phyloP scores from a whole-genome alignment of 2,113 vertebrate genomes.

The Nycticebus coucang region DNA sequence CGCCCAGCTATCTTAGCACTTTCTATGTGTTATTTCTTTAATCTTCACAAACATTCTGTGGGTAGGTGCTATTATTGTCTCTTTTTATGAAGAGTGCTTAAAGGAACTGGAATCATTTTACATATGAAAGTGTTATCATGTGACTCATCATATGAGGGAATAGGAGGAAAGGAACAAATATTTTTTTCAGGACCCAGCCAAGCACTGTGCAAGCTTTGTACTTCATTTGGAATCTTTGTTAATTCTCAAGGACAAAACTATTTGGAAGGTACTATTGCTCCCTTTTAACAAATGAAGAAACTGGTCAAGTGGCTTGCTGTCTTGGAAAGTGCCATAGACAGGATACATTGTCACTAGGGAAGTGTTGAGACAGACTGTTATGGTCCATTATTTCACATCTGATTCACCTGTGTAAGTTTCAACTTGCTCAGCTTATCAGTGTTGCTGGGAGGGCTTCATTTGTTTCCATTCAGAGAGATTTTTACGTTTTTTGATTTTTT shows the following conservation, averaged over 20 bases:
- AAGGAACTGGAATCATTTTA: not conserved
- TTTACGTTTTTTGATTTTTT: too few relatives aligned
- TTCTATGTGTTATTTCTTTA: not conserved
- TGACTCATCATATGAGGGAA: not conserved
- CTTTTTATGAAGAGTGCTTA: not conserved
- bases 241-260: not conserved
- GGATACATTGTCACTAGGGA: not conserved
- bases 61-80: not conserved
- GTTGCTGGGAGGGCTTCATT: too few relatives aligned
- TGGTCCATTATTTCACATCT: too few relatives aligned
- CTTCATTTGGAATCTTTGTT: not conserved
- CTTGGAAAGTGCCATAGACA: not conserved
- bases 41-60: not conserved
- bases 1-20: too few relatives aligned
- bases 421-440: too few relatives aligned
- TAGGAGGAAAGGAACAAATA: not conserved
- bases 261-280: not conserved
- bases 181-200: not conserved
- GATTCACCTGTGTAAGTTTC: too few relatives aligned
- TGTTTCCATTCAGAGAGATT: too few relatives aligned
- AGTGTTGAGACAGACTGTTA: too few relatives aligned
- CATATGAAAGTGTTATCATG: not conserved
- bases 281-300: slow-evolving; percentile 18
- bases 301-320: not conserved
- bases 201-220: not conserved